These are phyloP conservation scores for Chironex yamaguchii DNA, from an alignment of 30 jellyfish, hydroid and myxozoan genomes.

Conservation along the genomic window DNA sequence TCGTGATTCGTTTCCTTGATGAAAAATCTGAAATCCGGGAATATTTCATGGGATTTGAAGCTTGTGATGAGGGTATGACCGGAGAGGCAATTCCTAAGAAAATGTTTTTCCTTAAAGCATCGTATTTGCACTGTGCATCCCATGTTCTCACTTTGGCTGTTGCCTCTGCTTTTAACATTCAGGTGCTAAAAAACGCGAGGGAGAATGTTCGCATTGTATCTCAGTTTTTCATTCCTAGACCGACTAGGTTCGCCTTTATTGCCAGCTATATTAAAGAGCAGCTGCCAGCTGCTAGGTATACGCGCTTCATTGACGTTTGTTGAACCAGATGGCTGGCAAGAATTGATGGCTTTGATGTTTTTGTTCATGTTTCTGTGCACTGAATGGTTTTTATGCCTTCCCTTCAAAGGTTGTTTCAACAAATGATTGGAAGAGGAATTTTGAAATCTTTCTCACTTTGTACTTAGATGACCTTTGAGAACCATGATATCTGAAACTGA, in stretches of 20 bases:
- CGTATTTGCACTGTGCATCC: not conserved
- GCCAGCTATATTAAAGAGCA: not conserved
- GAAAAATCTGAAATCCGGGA: not conserved
- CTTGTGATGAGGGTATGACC: not conserved
- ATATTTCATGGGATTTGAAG: not conserved
- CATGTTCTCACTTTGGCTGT: not conserved
- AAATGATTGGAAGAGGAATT: slow-evolving; percentile 1
- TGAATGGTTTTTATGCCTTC: slow-evolving; percentile 6
- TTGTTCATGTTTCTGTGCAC: not conserved
- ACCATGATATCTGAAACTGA: not conserved
- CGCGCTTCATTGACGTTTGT: slow-evolving; percentile 1
- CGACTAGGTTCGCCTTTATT: not conserved
- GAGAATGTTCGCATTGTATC: not conserved
- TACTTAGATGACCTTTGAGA: slow-evolving; percentile 4
- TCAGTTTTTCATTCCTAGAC: not conserved
- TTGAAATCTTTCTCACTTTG: not conserved
- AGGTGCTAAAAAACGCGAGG: not conserved
- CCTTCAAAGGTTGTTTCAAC: not conserved
- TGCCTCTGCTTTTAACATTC: not conserved
- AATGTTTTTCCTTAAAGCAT: not conserved
- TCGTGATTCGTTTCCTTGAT: slow-evolving; percentile 19
- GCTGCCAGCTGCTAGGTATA: not conserved
- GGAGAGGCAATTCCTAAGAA: not conserved
- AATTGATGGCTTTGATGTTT: not conserved
- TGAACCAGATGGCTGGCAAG: not conserved